Percentiles rank a stretch among this genome's conserved stretches.
These are phyloP conservation scores for Eulemur albifrons DNA, from an alignment of 2,797 vertebrate genomes.

Conservation along the genomic window DNA sequence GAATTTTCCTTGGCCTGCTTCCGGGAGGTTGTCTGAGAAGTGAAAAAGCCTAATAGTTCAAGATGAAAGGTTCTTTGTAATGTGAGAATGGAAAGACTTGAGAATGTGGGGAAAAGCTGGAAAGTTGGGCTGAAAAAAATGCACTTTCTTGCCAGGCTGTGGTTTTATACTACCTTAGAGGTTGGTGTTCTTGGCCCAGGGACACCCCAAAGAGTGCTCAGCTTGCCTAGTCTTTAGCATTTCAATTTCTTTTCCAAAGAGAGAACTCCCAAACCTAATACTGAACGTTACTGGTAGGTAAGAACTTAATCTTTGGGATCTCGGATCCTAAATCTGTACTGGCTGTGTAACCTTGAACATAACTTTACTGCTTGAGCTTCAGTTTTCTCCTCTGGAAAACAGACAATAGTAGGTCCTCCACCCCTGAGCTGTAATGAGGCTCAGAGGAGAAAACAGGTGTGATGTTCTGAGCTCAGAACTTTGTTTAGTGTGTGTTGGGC, in stretches of 20 bases:
- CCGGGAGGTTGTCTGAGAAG: conserved; percentile 39
- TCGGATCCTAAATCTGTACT: background rate
- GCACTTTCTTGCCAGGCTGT: conserved; percentile 13
- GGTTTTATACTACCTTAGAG: conserved; percentile 25
- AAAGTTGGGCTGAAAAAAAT: background rate
- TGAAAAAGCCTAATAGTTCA: conserved; percentile 17
- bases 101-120: background rate
- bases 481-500: background rate
- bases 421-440: background rate
- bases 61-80: conserved; percentile 52
- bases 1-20: conserved; percentile 53
- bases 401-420: background rate
- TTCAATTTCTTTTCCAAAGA: conserved; percentile 20
- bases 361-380: background rate
- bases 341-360: background rate
- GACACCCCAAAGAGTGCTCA: background rate
- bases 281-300: background rate
- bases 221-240: background rate
- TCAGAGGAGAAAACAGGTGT: background rate
- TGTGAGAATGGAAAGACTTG: conserved; percentile 5
- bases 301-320: background rate
- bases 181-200: conserved; percentile 19
- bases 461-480: background rate
- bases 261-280: background rate
- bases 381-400: background rate